Evolutionary conservation across 2,797 vertebrate genomes (phyloP).

Genomic region (Chaenodraco wilsoni): DNA sequence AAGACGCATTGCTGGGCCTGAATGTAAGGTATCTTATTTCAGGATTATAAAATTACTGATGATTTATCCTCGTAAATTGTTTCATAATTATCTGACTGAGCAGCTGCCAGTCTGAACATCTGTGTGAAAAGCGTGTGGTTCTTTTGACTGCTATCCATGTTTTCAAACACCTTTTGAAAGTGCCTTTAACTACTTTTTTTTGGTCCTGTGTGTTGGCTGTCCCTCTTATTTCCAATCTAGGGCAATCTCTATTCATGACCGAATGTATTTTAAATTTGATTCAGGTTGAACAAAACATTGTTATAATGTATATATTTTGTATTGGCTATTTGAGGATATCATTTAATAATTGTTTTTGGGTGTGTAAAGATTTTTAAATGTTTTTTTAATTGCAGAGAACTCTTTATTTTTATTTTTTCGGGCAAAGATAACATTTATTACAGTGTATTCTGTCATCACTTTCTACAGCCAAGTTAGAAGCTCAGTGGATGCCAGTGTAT

Average conservation of each 20-base stretch:
- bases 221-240: slow-evolving; percentile 39
- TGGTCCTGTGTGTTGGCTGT: slow-evolving; percentile 40
- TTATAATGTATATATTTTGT: slow-evolving; percentile 85
- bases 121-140: slow-evolving; percentile 30
- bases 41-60: slow-evolving; percentile 22
- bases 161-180: slow-evolving; percentile 75
- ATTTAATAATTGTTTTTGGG: slow-evolving; percentile 63
- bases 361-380: slow-evolving; percentile 85
- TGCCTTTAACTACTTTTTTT: slow-evolving; percentile 76
- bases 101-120: slow-evolving; percentile 51
- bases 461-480: slow-evolving; percentile 39
- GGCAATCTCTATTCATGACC: slow-evolving; percentile 56
- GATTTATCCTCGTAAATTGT: slow-evolving; percentile 33
- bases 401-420: slow-evolving; percentile 40
- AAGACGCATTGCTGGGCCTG: background rate
- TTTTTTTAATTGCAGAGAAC: slow-evolving; percentile 78
- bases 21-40: slow-evolving; percentile 2
- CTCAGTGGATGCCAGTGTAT: slow-evolving; percentile 36
- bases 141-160: slow-evolving; percentile 45
- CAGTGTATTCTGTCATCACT: slow-evolving; percentile 25
- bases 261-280: slow-evolving; percentile 61
- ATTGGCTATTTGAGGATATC: slow-evolving; percentile 81
- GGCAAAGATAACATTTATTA: slow-evolving; percentile 27
- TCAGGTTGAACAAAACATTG: slow-evolving; percentile 46
- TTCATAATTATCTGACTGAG: slow-evolving; percentile 41